A percentile compares a stretch with the other conserved stretches of the same genome.
phyloP scores from a whole-genome alignment of 2,888 invertebrate genomes.

The Sarcophaga caerulescens region DNA sequence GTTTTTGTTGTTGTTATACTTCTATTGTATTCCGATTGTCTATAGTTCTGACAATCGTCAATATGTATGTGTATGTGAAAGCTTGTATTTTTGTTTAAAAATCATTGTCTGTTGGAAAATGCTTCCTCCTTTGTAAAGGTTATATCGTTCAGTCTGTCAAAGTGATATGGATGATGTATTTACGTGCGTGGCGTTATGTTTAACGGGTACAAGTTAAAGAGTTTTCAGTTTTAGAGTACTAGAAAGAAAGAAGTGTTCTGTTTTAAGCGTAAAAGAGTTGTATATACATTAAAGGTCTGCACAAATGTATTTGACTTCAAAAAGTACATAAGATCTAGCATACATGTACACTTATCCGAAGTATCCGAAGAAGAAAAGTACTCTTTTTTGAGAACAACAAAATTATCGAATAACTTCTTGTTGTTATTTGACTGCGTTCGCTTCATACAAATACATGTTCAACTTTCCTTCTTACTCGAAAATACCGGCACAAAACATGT shows the following conservation, averaged over 20 bases:
- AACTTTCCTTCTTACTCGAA: too few species aligned
- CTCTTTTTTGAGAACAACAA: too few species aligned
- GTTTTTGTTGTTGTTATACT: neutral
- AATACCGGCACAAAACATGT: too few species aligned
- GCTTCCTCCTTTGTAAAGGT: slow-evolving; percentile 69
- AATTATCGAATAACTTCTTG: too few species aligned
- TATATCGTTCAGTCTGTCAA: slow-evolving; percentile 54
- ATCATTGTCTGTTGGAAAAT: slow-evolving; percentile 58
- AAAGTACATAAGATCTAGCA: too few species aligned
- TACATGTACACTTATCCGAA: too few species aligned
- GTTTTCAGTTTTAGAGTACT: neutral
- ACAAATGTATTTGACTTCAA: too few species aligned
- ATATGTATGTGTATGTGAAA: neutral
- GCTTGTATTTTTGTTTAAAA: too few species aligned
- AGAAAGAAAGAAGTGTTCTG: slow-evolving; percentile 9
- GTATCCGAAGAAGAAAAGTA: too few species aligned
- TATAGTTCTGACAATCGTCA: neutral
- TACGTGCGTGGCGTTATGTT: neutral
- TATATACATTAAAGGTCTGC: too few species aligned
- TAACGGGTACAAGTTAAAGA: slow-evolving; percentile 1
- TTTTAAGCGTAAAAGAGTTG: neutral
- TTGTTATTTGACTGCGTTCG: too few species aligned
- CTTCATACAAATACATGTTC: too few species aligned
- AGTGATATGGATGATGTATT: slow-evolving; percentile 30
- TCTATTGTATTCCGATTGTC: neutral